Evolutionary conservation across 2,888 invertebrate genomes (phyloP).

Genomic region (Sisyra terminalis): DNA sequence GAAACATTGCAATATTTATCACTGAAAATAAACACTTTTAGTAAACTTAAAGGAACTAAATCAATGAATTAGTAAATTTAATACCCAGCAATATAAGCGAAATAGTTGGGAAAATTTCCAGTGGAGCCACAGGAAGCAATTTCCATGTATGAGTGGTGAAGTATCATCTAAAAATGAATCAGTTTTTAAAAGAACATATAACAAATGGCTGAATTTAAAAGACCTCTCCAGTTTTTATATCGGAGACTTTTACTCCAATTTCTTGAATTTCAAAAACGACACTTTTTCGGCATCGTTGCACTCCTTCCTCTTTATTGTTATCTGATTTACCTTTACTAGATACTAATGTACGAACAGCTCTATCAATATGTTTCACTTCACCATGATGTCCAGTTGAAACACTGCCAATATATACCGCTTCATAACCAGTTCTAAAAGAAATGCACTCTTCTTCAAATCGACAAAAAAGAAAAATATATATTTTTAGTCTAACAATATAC

Average conservation of each 20-base stretch:
- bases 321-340: constrained; percentile 15
- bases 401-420: constrained; percentile 30
- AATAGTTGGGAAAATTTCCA: constrained; percentile 32
- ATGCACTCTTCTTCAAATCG: not conserved
- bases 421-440: constrained; percentile 23
- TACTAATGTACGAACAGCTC: constrained; percentile 25
- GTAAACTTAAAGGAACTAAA: not conserved
- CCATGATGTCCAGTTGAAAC: constrained; percentile 30
- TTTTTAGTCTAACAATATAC: too few species aligned
- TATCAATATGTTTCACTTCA: constrained; percentile 34
- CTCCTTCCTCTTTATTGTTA: constrained; percentile 9
- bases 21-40: constrained; percentile 20
- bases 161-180: constrained; percentile 32
- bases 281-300: constrained; percentile 16
- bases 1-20: constrained; percentile 30
- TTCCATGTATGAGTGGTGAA: constrained; percentile 43
- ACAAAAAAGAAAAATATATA: too few species aligned
- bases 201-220: too few species aligned
- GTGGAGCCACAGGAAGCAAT: constrained; percentile 45
- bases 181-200: too few species aligned
- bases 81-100: constrained; percentile 46
- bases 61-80: constrained; percentile 9
- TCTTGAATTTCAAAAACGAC: constrained; percentile 33
- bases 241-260: constrained; percentile 30
- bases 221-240: constrained; percentile 22